Base-by-base conservation (phyloP, 2,888 invertebrate species). In the Carcina quercana region DNA sequence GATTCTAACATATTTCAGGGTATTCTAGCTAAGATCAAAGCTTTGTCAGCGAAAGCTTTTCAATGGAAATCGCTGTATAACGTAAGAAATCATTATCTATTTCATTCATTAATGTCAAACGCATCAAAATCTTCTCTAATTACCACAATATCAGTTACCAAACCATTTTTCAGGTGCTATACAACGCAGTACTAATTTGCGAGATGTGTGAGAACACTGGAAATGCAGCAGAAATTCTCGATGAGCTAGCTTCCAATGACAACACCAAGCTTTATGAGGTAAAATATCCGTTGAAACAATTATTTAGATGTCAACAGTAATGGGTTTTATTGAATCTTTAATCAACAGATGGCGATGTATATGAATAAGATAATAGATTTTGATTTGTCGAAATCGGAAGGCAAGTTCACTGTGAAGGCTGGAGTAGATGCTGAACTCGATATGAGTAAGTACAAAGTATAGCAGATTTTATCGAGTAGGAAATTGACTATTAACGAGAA, bases 391-490 rank as follows among this genome's bases (percentile, higher is more conserved):
- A 86, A 82, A 42, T 73, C 73, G 5, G 85, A 86, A 46, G 87
- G 88, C 19, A 87, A 91, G 51, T 91, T 95, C 49, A 87, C 89
- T 0, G 91, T 95, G 0, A 91, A 91, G 47, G 69, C 86, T 13
- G 93, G 92, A 29, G 87, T 96, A 2, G 93, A 94, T 59, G 75
- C 87, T 2, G 87, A 88, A 40, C 76, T 96, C 25, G 96, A 96
- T 63, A 86, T 87, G 54, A 89, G 91, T 91, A 73, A 73, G 79
- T 31, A 1, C n/a, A n/a, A n/a, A n/a, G n/a, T n/a, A n/a, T n/a
- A n/a, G n/a, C n/a, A n/a, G n/a, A n/a, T n/a, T n/a, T n/a, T n/a
- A n/a, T n/a, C n/a, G n/a, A n/a, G n/a, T n/a, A n/a, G n/a, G n/a
- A n/a, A n/a, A n/a, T n/a, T n/a, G n/a, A n/a, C n/a, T n/a, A n/a